phyloP scores from a whole-genome alignment of 2,888 invertebrate genomes.

The Falcaria lacertinaria region DNA sequence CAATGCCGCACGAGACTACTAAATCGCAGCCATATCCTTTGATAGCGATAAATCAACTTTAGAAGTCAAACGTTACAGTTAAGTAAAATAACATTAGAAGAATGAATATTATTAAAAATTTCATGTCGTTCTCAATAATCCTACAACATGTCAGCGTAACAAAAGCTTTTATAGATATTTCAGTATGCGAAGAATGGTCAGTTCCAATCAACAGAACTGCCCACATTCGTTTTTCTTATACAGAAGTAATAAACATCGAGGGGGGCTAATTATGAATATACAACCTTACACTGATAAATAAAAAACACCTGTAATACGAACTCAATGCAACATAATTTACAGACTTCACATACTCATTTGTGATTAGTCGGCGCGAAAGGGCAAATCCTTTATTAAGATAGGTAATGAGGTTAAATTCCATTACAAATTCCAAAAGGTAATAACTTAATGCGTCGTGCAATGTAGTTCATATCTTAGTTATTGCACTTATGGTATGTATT shows the following conservation, averaged over 20 bases:
- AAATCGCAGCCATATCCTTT: background rate
- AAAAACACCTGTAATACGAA: slow-evolving; percentile 68
- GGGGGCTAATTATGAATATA: slow-evolving; percentile 79
- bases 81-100: background rate
- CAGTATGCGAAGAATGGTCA: slow-evolving; percentile 25
- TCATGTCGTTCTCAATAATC: slow-evolving; percentile 17
- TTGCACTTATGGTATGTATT: slow-evolving; percentile 52
- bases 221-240: slow-evolving; percentile 56
- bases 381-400: slow-evolving; percentile 80
- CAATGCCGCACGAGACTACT: background rate
- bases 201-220: slow-evolving; percentile 55
- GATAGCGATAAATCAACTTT: background rate
- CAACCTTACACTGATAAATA: slow-evolving; percentile 58
- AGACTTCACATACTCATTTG: slow-evolving; percentile 78
- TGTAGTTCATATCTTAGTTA: slow-evolving; percentile 52
- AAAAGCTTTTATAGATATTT: slow-evolving; percentile 38
- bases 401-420: slow-evolving; percentile 78
- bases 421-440: slow-evolving; percentile 39
- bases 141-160: slow-evolving; percentile 31
- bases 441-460: slow-evolving; percentile 34
- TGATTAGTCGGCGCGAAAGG: slow-evolving; percentile 80
- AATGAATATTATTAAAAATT: background rate
- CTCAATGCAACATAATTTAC: slow-evolving; percentile 78
- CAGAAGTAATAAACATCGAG: slow-evolving; percentile 76
- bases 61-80: background rate